Base-by-base conservation (phyloP, 2,888 invertebrate genomes). In the Autographa gamma region DNA sequence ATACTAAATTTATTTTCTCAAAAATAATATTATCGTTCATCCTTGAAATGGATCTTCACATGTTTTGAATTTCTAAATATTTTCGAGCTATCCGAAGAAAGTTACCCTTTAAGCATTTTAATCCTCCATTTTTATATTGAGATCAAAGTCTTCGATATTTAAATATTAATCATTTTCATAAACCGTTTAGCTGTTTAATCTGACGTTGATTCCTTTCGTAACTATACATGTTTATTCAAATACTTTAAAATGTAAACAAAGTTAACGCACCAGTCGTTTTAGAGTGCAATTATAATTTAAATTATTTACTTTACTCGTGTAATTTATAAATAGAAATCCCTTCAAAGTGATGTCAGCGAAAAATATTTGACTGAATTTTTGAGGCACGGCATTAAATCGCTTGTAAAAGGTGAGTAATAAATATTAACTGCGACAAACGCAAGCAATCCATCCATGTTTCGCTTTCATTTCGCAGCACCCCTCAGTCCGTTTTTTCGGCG, bases 401-500 rank as follows among this genome's bases (percentile, higher is more conserved):
- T 83, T 74, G 83, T 75, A 80, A 86, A 86, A 82, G 78, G 85
- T 79, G 80, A 82, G 82, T 85, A 85, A 88, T 88, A 88, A 88
- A 89, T 87, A 89, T 87, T 81, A 86, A 85, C 85, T 82, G 80
- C 87, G 87, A 88, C 87, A 89, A 90, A 90, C 88, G 87, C 82
- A 61, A 80, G 83, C 88, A 83, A 91, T 91, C 85, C 85, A 86
- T 89, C 87, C 86, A 80, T 84, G 86, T 86, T 89, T 88, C 88
- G 79, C 78, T 87, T 85, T 88, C 89, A 88, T 89, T 89, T 79
- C 85, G 74, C 76, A 70, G 76, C 86, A 89, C 89, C 89, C 85
- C 83, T 85, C 84, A 83, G 85, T 86, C 85, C 86, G 83, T 89
- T 90, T 93, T 92, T 92, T 92, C 89, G 88, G 87, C 85, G 88